Conservation (phyloP, 2,888 invertebrate genomes). For the Isoperla grammatica region DNA sequence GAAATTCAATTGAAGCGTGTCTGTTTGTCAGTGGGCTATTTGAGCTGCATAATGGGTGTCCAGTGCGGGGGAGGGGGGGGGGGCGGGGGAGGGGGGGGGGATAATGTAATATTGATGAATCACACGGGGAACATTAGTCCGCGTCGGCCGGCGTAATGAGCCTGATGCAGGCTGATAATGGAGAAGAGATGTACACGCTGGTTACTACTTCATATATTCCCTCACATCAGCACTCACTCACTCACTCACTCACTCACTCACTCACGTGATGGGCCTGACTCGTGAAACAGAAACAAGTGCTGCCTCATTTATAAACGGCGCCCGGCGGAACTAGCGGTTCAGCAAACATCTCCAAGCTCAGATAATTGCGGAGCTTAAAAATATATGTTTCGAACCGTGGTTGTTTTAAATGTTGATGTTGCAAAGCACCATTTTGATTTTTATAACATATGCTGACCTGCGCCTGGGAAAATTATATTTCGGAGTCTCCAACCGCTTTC, state of each 20-base stretch:
- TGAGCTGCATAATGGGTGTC: slow-evolving; percentile 6
- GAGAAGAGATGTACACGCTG: slow-evolving; percentile 28
- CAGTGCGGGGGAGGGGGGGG: neutral
- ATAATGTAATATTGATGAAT: slow-evolving; percentile 28
- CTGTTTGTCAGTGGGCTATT: slow-evolving; percentile 1
- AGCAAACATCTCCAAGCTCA: too few relatives aligned
- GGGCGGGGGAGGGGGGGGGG: too few relatives aligned
- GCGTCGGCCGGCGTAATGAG: slow-evolving; percentile 17
- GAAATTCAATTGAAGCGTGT: slow-evolving; percentile 11
- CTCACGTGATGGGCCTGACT: slow-evolving; percentile 22
- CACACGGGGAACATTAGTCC: slow-evolving; percentile 21
- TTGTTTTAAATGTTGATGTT: too few relatives aligned
- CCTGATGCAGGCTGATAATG: slow-evolving; percentile 23
- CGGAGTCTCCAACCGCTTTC: too few relatives aligned
- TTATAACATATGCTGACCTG: too few relatives aligned
- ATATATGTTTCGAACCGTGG: too few relatives aligned
- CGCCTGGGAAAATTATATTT: too few relatives aligned
- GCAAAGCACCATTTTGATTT: too few relatives aligned
- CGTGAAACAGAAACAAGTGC: slow-evolving; percentile 27
- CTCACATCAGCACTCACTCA: slow-evolving; percentile 14
- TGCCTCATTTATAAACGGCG: slow-evolving; percentile 23
- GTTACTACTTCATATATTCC: slow-evolving; percentile 25
- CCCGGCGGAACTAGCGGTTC: neutral
- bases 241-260: slow-evolving; percentile 7
- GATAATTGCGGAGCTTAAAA: too few relatives aligned